Base-by-base conservation (phyloP, 2,888 invertebrate species). In the Ditula angustiorana region DNA sequence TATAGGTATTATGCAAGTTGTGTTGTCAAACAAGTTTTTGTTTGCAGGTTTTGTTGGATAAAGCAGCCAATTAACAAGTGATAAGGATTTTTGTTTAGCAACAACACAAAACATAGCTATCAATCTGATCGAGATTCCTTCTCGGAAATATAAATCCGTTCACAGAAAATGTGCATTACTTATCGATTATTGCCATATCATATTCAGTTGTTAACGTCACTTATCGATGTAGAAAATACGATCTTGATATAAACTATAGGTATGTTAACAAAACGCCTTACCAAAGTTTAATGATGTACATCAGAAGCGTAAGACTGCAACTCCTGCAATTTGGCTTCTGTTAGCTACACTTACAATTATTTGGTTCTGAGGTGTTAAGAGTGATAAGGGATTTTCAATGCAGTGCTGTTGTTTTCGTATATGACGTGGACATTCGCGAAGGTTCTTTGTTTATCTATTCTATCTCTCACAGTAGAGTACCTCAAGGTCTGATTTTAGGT, bases 191-290 rank as follows among this genome's bases (percentile, higher is more conserved):
- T 46, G 46, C 13, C n/a, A 24, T 10, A 57, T 50, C 49, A 23
- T 5, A 4, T n/a, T 11, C 10, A 23, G 23, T 46, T 46, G 3
- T 1, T 21, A 46, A 35, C 24, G 58, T 58, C 33, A 47, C 47
- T 24, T 57, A 46, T 46, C 21, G 8, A 16, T 24, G 41, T 35
- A 16, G 11, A 35, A 24, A 11, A 19, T 33, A 23, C 24, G 16
- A 24, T 7, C 7, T 47, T 47, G 58, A 58, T 58, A 47, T n/a
- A n/a, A n/a, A n/a, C n/a, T n/a, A n/a, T n/a, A 57, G 30, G n/a
- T n/a, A 35, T 24, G 13, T 47, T 23, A 41, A 19, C 19, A 13
- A 30, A 46, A 30, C 30, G 5, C n/a, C 13, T 30, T 21, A 10
- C 13, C 23, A 10, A 30, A 46, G 35, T 24, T 11, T 23, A 58